phyloP scores from a whole-genome alignment of 2,113 vertebrate genomes.

The Hirundichthys speculiger region DNA sequence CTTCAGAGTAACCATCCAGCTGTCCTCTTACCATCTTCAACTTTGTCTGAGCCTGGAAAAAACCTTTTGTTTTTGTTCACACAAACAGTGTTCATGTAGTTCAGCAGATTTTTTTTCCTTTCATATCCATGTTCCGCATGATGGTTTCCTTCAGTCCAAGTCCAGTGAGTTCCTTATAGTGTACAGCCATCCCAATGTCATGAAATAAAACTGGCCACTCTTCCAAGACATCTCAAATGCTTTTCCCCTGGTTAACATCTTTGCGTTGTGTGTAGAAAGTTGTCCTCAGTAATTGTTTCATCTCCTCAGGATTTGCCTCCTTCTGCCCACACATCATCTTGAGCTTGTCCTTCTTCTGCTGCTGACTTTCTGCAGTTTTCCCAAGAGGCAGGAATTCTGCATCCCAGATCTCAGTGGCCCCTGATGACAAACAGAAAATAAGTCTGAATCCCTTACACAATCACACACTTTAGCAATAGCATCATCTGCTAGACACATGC shows the following conservation, averaged over 20 bases:
- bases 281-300: neutral
- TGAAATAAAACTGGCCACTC: neutral
- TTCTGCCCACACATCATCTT: conserved; percentile 2
- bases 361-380: neutral
- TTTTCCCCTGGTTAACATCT: neutral
- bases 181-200: neutral
- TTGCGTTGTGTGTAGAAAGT: conserved; percentile 3
- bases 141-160: neutral
- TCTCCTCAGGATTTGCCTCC: neutral
- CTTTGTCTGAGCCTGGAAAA: conserved; percentile 19
- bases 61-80: neutral
- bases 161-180: neutral
- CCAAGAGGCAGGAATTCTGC: neutral
- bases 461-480: no score
- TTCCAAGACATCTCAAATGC: neutral
- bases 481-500: no score
- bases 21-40: conserved; percentile 21
- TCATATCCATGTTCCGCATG: no score
- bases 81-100: no score
- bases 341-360: neutral
- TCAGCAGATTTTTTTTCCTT: no score
- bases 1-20: conserved; percentile 22
- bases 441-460: no score
- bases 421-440: no score
- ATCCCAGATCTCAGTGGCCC: no score